phyloP scores from a whole-genome alignment of 2,888 invertebrate genomes.

The Drosophila fungiperda region DNA sequence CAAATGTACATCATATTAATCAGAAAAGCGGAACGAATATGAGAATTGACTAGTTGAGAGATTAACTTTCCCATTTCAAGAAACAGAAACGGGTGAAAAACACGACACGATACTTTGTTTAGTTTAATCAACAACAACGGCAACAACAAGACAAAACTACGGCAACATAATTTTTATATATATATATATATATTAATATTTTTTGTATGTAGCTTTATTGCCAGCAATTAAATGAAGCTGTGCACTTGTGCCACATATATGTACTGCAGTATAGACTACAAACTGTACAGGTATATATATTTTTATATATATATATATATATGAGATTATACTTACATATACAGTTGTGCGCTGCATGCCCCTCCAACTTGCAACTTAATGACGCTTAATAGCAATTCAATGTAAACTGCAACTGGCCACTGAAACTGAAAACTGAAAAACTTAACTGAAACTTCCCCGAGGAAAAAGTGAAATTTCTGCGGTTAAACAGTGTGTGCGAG shows the following conservation, averaged over 20 bases:
- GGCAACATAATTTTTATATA: conserved; percentile 1
- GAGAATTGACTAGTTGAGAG: conserved; percentile 33
- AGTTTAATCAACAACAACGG: conserved; percentile 28
- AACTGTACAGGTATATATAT: neutral
- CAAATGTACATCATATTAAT: conserved; percentile 34
- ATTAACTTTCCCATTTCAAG: conserved; percentile 62
- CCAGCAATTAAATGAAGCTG: conserved; percentile 51
- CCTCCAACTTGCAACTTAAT: conserved; percentile 46
- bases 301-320: neutral
- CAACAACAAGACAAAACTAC: conserved; percentile 22
- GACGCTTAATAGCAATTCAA: conserved; percentile 55
- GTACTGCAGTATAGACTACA: conserved; percentile 23
- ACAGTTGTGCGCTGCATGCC: conserved; percentile 8
- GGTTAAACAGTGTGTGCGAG: conserved; percentile 3
- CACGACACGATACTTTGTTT: conserved; percentile 37
- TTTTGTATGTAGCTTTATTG: conserved; percentile 12
- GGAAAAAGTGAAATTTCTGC: conserved; percentile 54
- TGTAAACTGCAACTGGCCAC: conserved; percentile 40
- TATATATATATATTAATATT: neutral
- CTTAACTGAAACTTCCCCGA: conserved; percentile 27
- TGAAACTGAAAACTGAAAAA: conserved; percentile 40
- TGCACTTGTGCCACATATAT: conserved; percentile 34
- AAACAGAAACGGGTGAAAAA: conserved; percentile 48
- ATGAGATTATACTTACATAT: neutral
- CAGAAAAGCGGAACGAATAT: conserved; percentile 56